Percentiles rank a stretch among this genome's conserved stretches.
phyloP scores from a whole-genome alignment of 2,888 invertebrate species.

The Netelia fuscicornis region DNA sequence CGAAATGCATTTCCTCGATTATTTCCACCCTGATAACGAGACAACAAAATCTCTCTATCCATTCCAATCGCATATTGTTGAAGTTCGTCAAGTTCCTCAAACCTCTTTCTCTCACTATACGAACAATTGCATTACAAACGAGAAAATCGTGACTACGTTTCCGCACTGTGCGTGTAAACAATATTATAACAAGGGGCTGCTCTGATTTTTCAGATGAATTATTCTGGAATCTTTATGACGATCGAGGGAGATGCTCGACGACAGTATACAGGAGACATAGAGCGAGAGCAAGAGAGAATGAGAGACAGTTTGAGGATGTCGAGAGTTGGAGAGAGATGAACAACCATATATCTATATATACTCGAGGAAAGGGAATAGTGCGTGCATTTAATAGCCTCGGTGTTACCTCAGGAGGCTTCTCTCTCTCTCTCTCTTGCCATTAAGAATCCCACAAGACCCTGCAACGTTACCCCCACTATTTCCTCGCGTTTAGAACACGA shows the following conservation, averaged over 20 bases:
- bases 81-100: neutral
- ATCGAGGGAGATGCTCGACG: slow-evolving; percentile 28
- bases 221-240: slow-evolving; percentile 50
- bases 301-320: neutral
- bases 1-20: too few relatives aligned
- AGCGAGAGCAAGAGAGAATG: neutral
- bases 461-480: slow-evolving; percentile 70
- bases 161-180: neutral
- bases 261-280: neutral
- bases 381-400: slow-evolving; percentile 82
- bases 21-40: too few relatives aligned
- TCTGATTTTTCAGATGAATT: slow-evolving; percentile 52
- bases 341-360: slow-evolving; percentile 47
- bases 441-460: slow-evolving; percentile 83
- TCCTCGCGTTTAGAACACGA: slow-evolving; percentile 52
- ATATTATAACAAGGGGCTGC: slow-evolving; percentile 37
- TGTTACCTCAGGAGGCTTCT: slow-evolving; percentile 78
- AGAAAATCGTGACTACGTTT: neutral
- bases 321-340: slow-evolving; percentile 51
- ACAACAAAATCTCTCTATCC: too few relatives aligned
- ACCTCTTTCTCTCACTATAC: neutral
- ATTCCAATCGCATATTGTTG: too few relatives aligned
- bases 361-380: slow-evolving; percentile 62
- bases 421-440: slow-evolving; percentile 77
- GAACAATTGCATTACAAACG: neutral